phyloP scores from a whole-genome alignment of 64 coral and sea anemone species.

The Actinia tenebrosa region DNA sequence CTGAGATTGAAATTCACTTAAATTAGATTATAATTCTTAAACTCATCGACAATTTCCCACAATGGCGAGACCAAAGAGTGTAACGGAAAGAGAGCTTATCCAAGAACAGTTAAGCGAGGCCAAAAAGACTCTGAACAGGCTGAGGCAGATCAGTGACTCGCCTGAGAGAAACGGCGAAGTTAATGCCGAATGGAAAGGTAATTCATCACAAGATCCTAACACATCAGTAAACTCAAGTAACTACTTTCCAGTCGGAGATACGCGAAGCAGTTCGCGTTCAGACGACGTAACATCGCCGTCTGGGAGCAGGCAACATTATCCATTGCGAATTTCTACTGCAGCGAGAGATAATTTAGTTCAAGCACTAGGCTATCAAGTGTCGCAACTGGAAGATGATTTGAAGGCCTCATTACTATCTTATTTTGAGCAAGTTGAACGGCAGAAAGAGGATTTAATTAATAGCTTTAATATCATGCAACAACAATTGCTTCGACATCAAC shows the following conservation, averaged over 20 bases:
- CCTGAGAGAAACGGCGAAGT: background rate
- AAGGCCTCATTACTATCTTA: conserved; percentile 61
- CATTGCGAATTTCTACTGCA: conserved; percentile 16
- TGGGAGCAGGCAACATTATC: background rate
- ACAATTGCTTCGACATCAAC: conserved; percentile 67
- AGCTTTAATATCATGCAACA: conserved; percentile 78
- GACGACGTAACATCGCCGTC: background rate
- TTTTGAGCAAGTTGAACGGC: conserved; percentile 76
- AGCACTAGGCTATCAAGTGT: conserved; percentile 66
- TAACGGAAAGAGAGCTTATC: conserved; percentile 40
- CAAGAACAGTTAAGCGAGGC: conserved; percentile 40
- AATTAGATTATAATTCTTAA: background rate
- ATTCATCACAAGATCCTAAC: background rate
- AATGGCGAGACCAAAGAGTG: conserved; percentile 34
- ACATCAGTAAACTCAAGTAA: background rate
- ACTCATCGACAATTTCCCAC: background rate
- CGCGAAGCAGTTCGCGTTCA: conserved; percentile 6
- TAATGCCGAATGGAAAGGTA: background rate
- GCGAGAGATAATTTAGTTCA: conserved; percentile 67
- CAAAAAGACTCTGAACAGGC: conserved; percentile 33
- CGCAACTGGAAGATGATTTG: conserved; percentile 86
- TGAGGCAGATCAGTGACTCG: conserved; percentile 20
- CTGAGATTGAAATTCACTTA: background rate
- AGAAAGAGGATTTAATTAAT: conserved; percentile 86
- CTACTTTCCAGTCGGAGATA: background rate